A percentile compares a stretch with the other conserved stretches of the same genome.
These are phyloP conservation scores for Heliconius charithonia DNA, from an alignment of 2,888 invertebrate species.

Conservation along the genomic window DNA sequence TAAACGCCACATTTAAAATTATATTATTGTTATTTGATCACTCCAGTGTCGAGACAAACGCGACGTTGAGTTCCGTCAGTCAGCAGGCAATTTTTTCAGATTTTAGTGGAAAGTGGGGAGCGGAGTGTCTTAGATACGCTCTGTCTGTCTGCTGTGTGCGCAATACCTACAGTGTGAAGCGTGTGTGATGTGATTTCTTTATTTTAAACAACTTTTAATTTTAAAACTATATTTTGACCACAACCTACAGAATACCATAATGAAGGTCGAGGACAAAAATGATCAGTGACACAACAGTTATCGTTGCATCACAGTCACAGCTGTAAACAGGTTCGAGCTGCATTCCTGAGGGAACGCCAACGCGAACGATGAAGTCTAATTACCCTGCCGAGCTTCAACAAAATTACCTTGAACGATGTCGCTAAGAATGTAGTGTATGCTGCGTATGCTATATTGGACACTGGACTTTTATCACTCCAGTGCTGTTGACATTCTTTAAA, in stretches of 20 bases:
- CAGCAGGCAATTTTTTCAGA: too few species aligned
- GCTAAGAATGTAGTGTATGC: conserved; percentile 12
- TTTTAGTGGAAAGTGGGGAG: too few species aligned
- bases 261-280: conserved; percentile 21
- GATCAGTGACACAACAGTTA: conserved; percentile 56
- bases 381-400: conserved; percentile 38
- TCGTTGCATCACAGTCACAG: conserved; percentile 66
- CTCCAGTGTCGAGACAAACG: too few species aligned
- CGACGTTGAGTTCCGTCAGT: too few species aligned
- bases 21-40: too few species aligned
- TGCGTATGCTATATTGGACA: conserved; percentile 7
- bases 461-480: background rate
- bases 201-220: too few species aligned
- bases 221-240: too few species aligned
- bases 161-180: too few species aligned
- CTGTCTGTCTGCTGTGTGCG: too few species aligned
- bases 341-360: conserved; percentile 79
- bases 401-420: conserved; percentile 12
- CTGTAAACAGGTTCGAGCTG: conserved; percentile 67
- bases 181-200: too few species aligned
- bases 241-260: background rate
- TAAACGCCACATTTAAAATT: too few species aligned
- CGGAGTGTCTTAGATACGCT: too few species aligned
- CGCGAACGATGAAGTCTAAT: conserved; percentile 50
- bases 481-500: background rate